Evolutionary conservation across 2,113 vertebrate genomes (phyloP), one percentile per base, ranked within the genome.

Genomic region (Colossoma macropomum): DNA sequence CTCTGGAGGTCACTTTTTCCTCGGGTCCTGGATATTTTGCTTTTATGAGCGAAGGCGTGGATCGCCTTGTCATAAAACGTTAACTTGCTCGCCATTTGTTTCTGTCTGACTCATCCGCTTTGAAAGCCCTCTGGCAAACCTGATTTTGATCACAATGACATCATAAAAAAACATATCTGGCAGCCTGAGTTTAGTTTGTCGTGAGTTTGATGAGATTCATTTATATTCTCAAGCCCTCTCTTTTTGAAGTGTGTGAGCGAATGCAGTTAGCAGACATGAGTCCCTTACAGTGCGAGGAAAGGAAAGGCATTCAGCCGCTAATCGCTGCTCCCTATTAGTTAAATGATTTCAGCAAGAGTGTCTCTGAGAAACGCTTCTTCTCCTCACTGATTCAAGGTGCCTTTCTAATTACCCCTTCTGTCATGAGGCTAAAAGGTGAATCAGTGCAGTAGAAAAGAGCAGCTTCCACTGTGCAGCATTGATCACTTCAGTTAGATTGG

Each of bases 391-490:
- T 82, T 82, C 16, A 68, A 48, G 60, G 17, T 87, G 89, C 89
- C 65, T 83, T 82, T 86, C 91, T 92, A 93, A 94, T 93, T 91
- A 91, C 91, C 86, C 90, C 86, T 89, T 93, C 91, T 86, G 84
- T 89, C 90, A 88, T 78, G 69, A 82, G 87, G 88, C 86, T 82
- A 90, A 91, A 84, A 87, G 91, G 88, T 86, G 86, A 90, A 91
- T 84, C 87, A 86, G 86, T 91, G 86, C 84, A 87, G 85, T 88
- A 87, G 80, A 85, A 85, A 75, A 84, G 83, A 89, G 48, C 45
- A 70, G 38, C 23, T 71, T 28, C 41, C 38, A 17, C 27, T 19
- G 10, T 25, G 28, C 69, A 71, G 52, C 56, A 30, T 11, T 73
- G 27, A 50, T 45, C 13, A 5, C 59, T 62, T 27, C 59, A 12